phyloP scores from a whole-genome alignment of 1,140 invertebrate species.

The Drosophila dunni region DNA sequence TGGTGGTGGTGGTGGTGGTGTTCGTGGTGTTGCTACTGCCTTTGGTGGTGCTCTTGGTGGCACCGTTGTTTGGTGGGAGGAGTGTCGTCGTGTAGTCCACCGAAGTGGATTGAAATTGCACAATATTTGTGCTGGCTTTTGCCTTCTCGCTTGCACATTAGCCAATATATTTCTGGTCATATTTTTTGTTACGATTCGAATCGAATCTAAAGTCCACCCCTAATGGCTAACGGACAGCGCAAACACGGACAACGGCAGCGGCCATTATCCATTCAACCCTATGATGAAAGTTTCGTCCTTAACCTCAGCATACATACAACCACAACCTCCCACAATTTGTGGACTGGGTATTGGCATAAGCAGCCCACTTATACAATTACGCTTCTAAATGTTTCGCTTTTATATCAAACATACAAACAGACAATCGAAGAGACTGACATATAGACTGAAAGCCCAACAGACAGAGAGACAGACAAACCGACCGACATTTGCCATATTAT shows the following conservation, averaged over 20 bases:
- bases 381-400: conserved; percentile 67
- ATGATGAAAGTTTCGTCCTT: conserved; percentile 37
- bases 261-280: conserved; percentile 72
- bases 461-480: conserved; percentile 23
- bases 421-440: conserved; percentile 19
- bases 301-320: conserved; percentile 25
- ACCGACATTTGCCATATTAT: conserved; percentile 42
- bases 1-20: conserved; percentile 18
- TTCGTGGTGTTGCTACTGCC: neutral
- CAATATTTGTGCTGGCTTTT: conserved; percentile 29
- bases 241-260: conserved; percentile 37
- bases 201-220: conserved; percentile 66
- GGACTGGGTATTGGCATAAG: conserved; percentile 43
- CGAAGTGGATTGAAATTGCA: conserved; percentile 48
- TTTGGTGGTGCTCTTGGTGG: neutral
- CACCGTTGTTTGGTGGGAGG: neutral
- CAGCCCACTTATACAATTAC: conserved; percentile 70
- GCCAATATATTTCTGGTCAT: conserved; percentile 38
- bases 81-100: conserved; percentile 9
- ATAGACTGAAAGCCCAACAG: conserved; percentile 31
- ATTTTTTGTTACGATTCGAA: conserved; percentile 59
- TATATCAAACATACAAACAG: conserved; percentile 56
- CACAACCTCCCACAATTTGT: neutral
- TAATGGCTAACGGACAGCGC: conserved; percentile 63
- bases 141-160: conserved; percentile 9